Evolutionary conservation across 2,888 invertebrate species (phyloP).

Genomic region (Lottia gigantea): DNA sequence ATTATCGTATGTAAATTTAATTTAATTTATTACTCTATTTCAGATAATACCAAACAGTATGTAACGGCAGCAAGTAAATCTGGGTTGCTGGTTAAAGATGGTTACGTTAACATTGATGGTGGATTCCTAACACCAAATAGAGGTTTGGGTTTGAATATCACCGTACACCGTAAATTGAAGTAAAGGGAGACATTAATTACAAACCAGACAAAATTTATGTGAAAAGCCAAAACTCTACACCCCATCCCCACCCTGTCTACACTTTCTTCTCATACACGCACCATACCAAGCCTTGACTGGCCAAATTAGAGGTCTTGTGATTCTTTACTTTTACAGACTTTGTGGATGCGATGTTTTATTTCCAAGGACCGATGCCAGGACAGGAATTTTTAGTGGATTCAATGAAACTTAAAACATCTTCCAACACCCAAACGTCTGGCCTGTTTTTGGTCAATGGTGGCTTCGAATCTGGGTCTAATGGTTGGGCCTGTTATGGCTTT

Average conservation of each 20-base stretch:
- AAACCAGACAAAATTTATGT: too few species aligned
- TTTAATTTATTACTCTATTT: not conserved
- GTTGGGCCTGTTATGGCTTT: not conserved
- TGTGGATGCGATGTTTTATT: not conserved
- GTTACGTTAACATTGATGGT: not conserved
- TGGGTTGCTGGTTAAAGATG: not conserved
- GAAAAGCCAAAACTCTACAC: too few species aligned
- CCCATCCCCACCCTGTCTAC: too few species aligned
- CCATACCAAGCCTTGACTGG: too few species aligned
- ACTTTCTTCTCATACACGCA: not conserved
- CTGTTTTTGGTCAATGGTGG: not conserved
- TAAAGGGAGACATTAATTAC: too few species aligned
- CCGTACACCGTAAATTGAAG: too few species aligned
- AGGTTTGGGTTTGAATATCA: not conserved
- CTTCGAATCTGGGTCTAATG: not conserved
- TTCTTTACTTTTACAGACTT: not conserved
- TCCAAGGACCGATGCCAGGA: slow-evolving; percentile 16
- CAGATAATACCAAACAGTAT: not conserved
- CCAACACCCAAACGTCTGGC: not conserved
- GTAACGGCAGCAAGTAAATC: not conserved
- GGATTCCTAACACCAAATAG: not conserved
- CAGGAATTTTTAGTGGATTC: slow-evolving; percentile 16
- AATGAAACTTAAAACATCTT: not conserved
- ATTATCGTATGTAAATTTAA: too few species aligned
- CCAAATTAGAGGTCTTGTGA: too few species aligned